Percentiles rank a stretch among this genome's conserved stretches.
phyloP scores from a whole-genome alignment of 2,797 vertebrate species.

The Thripadectes ignobilis region DNA sequence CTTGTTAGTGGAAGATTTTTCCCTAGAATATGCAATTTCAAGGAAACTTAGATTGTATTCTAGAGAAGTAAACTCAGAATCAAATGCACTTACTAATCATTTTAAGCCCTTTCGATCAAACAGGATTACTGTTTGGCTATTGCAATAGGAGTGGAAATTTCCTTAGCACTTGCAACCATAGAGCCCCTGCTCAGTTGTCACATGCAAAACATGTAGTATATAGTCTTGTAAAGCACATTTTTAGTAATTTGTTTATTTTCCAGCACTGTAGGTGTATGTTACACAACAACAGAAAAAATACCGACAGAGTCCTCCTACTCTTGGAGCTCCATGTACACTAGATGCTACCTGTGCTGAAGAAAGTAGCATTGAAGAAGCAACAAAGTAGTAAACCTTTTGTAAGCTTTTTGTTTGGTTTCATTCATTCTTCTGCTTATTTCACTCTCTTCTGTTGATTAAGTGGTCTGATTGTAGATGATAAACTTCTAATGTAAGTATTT shows the following conservation, averaged over 20 bases:
- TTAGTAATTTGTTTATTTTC: conserved; percentile 31
- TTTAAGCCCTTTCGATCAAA: conserved; percentile 40
- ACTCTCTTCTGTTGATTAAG: not conserved
- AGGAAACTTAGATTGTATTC: not conserved
- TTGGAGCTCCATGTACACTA: not conserved
- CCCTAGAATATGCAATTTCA: not conserved
- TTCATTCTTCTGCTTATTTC: not conserved
- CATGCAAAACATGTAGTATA: not conserved
- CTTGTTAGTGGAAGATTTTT: not conserved
- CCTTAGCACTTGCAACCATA: not conserved
- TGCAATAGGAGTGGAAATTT: not conserved
- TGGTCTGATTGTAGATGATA: not conserved
- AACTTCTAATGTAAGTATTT: not conserved
- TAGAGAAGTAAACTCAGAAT: not conserved
- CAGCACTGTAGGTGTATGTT: conserved; percentile 25
- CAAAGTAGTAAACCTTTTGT: conserved; percentile 4
- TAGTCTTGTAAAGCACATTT: not conserved
- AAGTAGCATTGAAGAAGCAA: not conserved
- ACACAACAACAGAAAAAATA: not conserved
- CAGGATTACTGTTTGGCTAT: conserved; percentile 17
- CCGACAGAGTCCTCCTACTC: not conserved
- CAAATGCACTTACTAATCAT: conserved; percentile 27
- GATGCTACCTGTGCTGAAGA: not conserved
- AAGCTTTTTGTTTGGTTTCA: conserved; percentile 7
- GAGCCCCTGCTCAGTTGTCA: not conserved